Evolutionary conservation across 2,797 vertebrate genomes (phyloP).

Genomic region (Takifugu ocellatus): DNA sequence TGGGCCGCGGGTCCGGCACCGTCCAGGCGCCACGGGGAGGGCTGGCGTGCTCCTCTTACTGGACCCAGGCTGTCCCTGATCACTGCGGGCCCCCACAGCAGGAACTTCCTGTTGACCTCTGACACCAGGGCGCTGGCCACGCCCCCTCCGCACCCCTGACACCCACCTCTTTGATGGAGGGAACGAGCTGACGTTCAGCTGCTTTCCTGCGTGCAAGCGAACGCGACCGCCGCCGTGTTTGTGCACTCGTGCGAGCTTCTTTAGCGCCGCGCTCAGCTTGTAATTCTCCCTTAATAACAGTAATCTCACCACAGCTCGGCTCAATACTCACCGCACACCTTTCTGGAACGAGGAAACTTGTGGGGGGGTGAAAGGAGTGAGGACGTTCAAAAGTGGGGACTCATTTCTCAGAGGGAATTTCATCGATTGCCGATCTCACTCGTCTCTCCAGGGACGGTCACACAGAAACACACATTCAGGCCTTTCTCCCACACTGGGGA

Average conservation of each 20-base stretch:
- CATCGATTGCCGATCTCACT: conserved; percentile 11
- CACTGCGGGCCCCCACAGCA: too few relatives aligned
- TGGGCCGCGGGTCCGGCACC: too few relatives aligned
- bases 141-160: too few relatives aligned
- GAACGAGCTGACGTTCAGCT: not conserved
- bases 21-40: too few relatives aligned
- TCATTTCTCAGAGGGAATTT: conserved; percentile 36
- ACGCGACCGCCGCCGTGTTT: conserved; percentile 14
- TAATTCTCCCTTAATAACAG: conserved; percentile 55
- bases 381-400: conserved; percentile 23
- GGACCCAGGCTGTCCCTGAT: too few relatives aligned
- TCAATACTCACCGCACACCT: conserved; percentile 36
- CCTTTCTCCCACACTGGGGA: not conserved
- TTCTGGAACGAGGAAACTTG: conserved; percentile 20
- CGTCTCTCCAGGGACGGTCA: not conserved
- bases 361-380: conserved; percentile 19
- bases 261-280: conserved; percentile 32
- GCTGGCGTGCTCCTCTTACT: too few relatives aligned
- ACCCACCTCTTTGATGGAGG: too few relatives aligned
- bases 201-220: not conserved
- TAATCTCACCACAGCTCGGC: conserved; percentile 45
- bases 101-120: too few relatives aligned
- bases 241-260: conserved; percentile 5
- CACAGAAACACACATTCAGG: not conserved
- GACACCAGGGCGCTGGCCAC: too few relatives aligned